These are phyloP conservation scores for Drosophila setosimentum DNA, from an alignment of 2,888 invertebrate species.

Conservation along the genomic window DNA sequence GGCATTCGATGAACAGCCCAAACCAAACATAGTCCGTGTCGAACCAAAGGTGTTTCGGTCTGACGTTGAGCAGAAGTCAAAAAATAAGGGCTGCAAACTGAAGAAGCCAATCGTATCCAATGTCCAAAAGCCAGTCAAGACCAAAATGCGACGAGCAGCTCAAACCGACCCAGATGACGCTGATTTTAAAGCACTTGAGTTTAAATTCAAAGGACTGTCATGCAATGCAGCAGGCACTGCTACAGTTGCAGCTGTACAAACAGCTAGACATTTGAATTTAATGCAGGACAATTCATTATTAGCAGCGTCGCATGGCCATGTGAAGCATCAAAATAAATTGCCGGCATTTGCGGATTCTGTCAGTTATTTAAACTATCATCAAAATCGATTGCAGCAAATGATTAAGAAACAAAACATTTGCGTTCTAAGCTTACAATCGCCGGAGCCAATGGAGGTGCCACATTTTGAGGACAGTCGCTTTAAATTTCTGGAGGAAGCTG, in stretches of 20 bases:
- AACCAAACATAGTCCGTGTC: slow-evolving; percentile 52
- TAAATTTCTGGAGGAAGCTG: slow-evolving; percentile 54
- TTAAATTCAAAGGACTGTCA: slow-evolving; percentile 39
- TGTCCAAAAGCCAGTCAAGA: slow-evolving; percentile 20
- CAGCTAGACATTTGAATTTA: slow-evolving; percentile 32
- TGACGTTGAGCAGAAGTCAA: slow-evolving; percentile 33
- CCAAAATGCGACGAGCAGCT: slow-evolving; percentile 6
- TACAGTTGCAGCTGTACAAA: slow-evolving; percentile 19
- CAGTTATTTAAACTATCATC: slow-evolving; percentile 56
- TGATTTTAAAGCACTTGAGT: slow-evolving; percentile 39
- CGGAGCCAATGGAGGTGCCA: slow-evolving; percentile 39
- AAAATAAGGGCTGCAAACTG: slow-evolving; percentile 23
- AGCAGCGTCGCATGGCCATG: slow-evolving; percentile 13
- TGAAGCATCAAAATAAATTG: not conserved
- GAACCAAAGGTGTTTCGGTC: slow-evolving; percentile 44
- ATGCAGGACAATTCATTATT: slow-evolving; percentile 38
- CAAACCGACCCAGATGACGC: slow-evolving; percentile 20
- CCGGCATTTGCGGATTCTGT: slow-evolving; percentile 33
- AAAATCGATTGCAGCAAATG: slow-evolving; percentile 43
- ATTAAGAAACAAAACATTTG: slow-evolving; percentile 38
- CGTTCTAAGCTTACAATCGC: slow-evolving; percentile 37
- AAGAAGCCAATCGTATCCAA: slow-evolving; percentile 23
- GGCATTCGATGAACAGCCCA: slow-evolving; percentile 54
- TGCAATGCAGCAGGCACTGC: slow-evolving; percentile 23
- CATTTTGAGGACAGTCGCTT: slow-evolving; percentile 53